Base-by-base conservation (phyloP, 2,888 invertebrate species). In the Vanessa cardui region DNA sequence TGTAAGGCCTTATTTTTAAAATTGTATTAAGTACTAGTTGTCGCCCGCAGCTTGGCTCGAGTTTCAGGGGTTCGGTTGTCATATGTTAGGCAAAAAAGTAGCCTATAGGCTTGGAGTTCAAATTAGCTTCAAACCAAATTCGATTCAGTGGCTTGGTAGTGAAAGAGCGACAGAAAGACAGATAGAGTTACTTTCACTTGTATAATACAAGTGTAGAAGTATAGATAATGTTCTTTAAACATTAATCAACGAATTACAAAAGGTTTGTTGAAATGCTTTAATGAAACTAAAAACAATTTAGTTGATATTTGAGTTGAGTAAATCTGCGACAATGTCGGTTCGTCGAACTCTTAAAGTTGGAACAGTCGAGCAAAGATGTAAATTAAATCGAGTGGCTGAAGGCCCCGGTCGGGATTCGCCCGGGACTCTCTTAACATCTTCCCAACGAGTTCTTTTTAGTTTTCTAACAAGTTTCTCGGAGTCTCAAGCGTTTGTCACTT, bases 311-410 rank as follows among this genome's bases (percentile, higher is more conserved):
- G 8, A 39, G 18, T 82, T 83, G 88, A 90, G 88, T 90, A 91
- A 90, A 91, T 89, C 89, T 87, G 84, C 83, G 79, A 76, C 83
- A 74, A 78, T 75, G 79, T 73, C 75, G 82, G 90, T 89, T 88
- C 89, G 83, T 79, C 86, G 89, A 90, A 89, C 91, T 86, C 83
- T 74, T 64, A 72, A 75, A 87, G 85, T 86, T 87, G 80, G 82
- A 89, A 90, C 89, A 90, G 89, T 89, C 83, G 84, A 81, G 83
- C 80, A 77, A 79, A 83, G 88, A 92, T 91, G 90, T 91, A 90
- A 91, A 92, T 92, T 90, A 87, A 90, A 90, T 91, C 85, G 85
- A 87, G 87, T 83, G 86, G 82, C 72, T 72, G 71, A 33, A 59
- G 62, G 68, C 69, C 69, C 71, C 74, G 77, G 81, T 72, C 68